Base-by-base conservation (phyloP, 2,113 vertebrate species). In the Larimichthys crocea region DNA sequence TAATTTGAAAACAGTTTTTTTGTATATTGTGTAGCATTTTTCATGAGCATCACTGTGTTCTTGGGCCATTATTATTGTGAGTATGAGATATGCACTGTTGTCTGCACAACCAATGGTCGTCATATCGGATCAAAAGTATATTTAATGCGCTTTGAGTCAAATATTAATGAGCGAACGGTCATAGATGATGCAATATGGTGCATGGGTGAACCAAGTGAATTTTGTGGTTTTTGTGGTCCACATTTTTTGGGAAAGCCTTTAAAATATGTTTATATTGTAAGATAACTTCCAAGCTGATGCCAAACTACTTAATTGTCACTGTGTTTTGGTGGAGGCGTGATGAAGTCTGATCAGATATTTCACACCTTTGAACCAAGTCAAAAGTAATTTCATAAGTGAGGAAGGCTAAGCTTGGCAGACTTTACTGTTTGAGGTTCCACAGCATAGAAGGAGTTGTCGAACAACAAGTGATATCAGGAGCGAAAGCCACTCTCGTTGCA, bases 401-500 rank as follows among this genome's bases (percentile, higher is more conserved):
- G 3, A 59, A 22, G 20, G 15, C 26, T 59, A 22, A 24, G 7
- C 35, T 44, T 11, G 26, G 22, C 17, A 19, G 57, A 72, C 46
- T 62, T 26, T 22, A 44, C n/a, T 44, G 31, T 69, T 40, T 53
- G 46, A 14, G 7, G 15, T 24, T 16, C 3, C 35, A 14, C 46
- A 55, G 26, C 20, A 2, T 3, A 17, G 20, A 67, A 44, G 53
- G 55, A 29, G 15, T 15, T 52, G 42, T 61, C 1, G n/a, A 64
- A 79, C 14, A 78, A 60, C 24, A 76, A 64, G 72, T 62, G 42
- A 31, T 44, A 63, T 63, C 42, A 50, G 29, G 46, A 73, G 26
- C 53, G 24, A 14, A 44, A 66, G 46, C 22, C 4, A 11, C 48
- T 73, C 67, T 20, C 40, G 12, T 20, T 83, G 76, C 84, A 87